phyloP scores from a whole-genome alignment of 2,797 vertebrate species.

The Betta splendens region DNA sequence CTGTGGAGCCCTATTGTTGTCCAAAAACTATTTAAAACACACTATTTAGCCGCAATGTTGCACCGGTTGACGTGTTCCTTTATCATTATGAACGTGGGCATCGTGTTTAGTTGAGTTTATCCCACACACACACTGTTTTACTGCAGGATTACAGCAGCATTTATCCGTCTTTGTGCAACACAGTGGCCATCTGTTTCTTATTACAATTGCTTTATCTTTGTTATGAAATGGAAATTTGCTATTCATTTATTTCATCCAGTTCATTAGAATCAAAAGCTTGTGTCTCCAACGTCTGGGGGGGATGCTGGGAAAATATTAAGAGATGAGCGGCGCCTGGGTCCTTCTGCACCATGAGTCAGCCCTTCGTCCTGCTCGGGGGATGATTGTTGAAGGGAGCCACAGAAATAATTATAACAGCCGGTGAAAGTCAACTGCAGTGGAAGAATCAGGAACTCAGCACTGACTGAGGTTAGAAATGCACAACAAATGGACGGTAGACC shows the following conservation, averaged over 20 bases:
- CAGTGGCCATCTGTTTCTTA: neutral
- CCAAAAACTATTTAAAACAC: conserved; percentile 8
- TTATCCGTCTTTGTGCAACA: conserved; percentile 2
- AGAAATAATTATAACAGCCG: neutral
- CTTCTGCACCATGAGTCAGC: neutral
- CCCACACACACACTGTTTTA: neutral
- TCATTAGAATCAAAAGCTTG: neutral
- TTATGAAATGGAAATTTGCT: neutral
- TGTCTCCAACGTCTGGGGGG: too few species aligned
- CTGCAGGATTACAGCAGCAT: neutral
- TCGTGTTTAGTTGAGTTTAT: neutral
- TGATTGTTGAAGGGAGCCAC: neutral
- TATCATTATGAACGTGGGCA: neutral
- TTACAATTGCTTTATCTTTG: neutral
- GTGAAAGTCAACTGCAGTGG: neutral
- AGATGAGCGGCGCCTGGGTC: neutral
- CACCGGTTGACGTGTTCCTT: neutral
- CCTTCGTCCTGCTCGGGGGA: neutral
- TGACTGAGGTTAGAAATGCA: too few species aligned
- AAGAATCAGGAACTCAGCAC: neutral
- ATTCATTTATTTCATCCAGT: neutral
- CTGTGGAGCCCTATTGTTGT: neutral
- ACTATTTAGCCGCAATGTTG: neutral
- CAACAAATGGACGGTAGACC: too few species aligned
- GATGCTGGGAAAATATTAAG: neutral